Evolutionary conservation across 2,113 vertebrate species (phyloP).

Genomic region (Cavia aperea): DNA sequence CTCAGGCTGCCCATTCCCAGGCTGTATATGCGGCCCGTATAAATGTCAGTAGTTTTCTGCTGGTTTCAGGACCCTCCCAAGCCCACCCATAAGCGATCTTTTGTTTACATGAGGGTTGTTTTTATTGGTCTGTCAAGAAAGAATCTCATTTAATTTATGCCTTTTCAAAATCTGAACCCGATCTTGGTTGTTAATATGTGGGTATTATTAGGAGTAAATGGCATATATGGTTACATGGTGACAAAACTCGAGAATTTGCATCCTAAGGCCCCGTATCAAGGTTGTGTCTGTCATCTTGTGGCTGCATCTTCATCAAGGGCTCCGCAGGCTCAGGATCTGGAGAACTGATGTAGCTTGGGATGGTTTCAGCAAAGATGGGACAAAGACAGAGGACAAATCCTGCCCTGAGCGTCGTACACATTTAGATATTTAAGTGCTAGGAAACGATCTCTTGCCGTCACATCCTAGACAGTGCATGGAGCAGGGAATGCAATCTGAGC

Average conservation of each 20-base stretch:
- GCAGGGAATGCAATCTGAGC: neutral
- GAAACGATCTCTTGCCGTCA: neutral
- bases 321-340: neutral
- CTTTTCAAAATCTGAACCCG: neutral
- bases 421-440: neutral
- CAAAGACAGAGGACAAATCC: neutral
- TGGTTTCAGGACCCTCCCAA: neutral
- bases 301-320: too few species aligned
- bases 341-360: neutral
- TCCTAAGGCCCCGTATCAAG: neutral
- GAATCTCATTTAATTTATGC: neutral
- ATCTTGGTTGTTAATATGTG: too few species aligned
- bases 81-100: too few species aligned
- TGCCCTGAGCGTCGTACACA: fast-evolving
- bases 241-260: neutral
- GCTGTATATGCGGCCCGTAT: too few species aligned
- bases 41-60: too few species aligned
- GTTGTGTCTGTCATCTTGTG: fast-evolving
- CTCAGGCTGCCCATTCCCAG: neutral
- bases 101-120: neutral
- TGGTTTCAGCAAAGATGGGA: neutral
- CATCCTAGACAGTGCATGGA: neutral
- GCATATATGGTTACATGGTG: neutral
- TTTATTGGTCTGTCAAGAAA: neutral
- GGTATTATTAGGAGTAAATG: too few species aligned